Evolutionary conservation across 2,113 vertebrate species (phyloP).

Genomic region (Pardalotus punctatus): DNA sequence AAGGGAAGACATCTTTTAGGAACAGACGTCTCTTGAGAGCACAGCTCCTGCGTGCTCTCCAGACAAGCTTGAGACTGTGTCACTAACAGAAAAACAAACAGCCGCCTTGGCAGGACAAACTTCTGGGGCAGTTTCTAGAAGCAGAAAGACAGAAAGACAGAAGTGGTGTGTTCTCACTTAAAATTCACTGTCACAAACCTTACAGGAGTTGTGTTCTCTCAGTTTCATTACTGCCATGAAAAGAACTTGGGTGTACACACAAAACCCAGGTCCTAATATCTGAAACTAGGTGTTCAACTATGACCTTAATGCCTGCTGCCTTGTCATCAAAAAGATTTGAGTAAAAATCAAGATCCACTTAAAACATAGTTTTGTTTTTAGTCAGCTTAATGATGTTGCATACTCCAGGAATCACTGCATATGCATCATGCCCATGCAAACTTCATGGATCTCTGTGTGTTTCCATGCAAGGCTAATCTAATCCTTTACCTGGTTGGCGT

Average conservation of each 20-base stretch:
- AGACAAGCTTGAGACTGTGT: background rate
- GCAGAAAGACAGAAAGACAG: background rate
- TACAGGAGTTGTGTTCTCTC: background rate
- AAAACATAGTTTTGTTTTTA: background rate
- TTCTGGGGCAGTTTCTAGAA: background rate
- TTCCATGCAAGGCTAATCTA: background rate
- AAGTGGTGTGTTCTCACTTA: background rate
- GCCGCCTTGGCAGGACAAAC: background rate
- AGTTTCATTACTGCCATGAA: background rate
- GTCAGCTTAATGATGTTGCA: background rate
- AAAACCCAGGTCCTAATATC: background rate
- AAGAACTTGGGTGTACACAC: background rate
- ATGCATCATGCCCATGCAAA: background rate
- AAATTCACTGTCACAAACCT: background rate
- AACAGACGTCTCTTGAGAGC: background rate
- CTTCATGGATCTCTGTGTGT: background rate
- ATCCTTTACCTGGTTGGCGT: background rate
- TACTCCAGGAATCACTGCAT: background rate
- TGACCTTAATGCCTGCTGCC: background rate
- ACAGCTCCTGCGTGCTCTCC: background rate
- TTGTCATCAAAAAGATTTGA: background rate
- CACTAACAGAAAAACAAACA: background rate
- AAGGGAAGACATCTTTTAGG: background rate
- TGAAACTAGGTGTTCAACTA: background rate
- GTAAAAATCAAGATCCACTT: background rate